A percentile compares a stretch with the other conserved stretches of the same genome.
These are phyloP conservation scores for Oostethus manadensis DNA, from an alignment of 2,113 vertebrate species.

Conservation along the genomic window DNA sequence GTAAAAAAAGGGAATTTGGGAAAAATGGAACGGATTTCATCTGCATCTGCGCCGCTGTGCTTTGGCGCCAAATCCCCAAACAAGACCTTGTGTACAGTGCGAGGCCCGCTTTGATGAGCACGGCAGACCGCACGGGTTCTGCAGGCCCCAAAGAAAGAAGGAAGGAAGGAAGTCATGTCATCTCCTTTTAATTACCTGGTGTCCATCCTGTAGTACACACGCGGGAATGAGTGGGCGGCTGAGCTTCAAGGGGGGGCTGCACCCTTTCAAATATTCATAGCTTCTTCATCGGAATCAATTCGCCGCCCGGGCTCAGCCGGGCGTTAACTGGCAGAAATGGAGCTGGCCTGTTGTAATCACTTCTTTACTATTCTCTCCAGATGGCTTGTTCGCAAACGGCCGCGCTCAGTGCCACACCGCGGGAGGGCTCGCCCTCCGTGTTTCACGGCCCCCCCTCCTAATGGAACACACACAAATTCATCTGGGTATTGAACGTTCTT, in stretches of 20 bases:
- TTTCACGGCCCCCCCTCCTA: constrained; percentile 58
- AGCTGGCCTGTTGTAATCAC: constrained; percentile 67
- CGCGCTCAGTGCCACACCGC: constrained; percentile 49
- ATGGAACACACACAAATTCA: constrained; percentile 69
- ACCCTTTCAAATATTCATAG: constrained; percentile 73
- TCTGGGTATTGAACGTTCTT: constrained; percentile 69
- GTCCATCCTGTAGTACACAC: constrained; percentile 19
- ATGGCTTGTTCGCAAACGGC: constrained; percentile 62
- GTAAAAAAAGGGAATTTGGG: too few relatives aligned
- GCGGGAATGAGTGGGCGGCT: constrained; percentile 19
- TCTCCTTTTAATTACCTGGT: constrained; percentile 56
- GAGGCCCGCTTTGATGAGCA: constrained; percentile 66
- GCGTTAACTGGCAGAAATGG: constrained; percentile 69
- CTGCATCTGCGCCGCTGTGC: constrained; percentile 44
- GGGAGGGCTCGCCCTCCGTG: constrained; percentile 36
- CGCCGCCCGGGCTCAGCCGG: constrained; percentile 55
- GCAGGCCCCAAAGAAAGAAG: constrained; percentile 8
- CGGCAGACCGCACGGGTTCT: constrained; percentile 48
- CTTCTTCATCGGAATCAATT: constrained; percentile 75
- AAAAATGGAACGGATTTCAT: too few relatives aligned
- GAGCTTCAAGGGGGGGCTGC: constrained; percentile 54
- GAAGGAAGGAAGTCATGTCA: constrained; percentile 46
- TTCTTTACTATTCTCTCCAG: constrained; percentile 71
- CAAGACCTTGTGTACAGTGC: constrained; percentile 52
- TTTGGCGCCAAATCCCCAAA: constrained; percentile 60